These are phyloP conservation scores for Etheostoma nigrum DNA, from an alignment of 2,797 vertebrate species.

Conservation along the genomic window DNA sequence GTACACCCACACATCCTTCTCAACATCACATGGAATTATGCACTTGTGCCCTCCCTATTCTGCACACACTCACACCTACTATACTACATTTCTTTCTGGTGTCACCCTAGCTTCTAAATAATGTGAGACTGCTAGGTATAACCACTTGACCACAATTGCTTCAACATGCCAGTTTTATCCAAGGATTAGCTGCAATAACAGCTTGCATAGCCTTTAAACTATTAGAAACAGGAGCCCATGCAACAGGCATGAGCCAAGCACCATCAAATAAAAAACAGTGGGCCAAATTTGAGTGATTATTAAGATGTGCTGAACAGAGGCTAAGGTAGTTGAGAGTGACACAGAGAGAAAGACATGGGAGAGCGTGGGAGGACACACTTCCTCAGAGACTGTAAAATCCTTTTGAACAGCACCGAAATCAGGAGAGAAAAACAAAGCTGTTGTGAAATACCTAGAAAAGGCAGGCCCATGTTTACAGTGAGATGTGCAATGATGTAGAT, in stretches of 20 bases:
- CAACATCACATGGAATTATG: slow-evolving; percentile 64
- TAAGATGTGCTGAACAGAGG: slow-evolving; percentile 56
- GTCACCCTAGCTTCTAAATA: slow-evolving; percentile 41
- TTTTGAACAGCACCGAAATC: slow-evolving; percentile 73
- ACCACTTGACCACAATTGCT: slow-evolving; percentile 50
- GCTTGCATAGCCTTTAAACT: slow-evolving; percentile 43
- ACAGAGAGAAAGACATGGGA: slow-evolving; percentile 67
- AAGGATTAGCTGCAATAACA: slow-evolving; percentile 43
- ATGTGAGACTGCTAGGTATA: slow-evolving; percentile 32
- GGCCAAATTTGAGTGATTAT: slow-evolving; percentile 47
- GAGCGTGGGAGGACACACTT: slow-evolving; percentile 84
- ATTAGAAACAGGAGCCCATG: slow-evolving; percentile 32
- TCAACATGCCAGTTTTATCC: slow-evolving; percentile 50
- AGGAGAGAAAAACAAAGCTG: slow-evolving; percentile 58
- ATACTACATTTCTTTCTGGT: slow-evolving; percentile 38
- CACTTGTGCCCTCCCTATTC: slow-evolving; percentile 48
- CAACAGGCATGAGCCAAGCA: slow-evolving; percentile 31
- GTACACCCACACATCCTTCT: slow-evolving; percentile 68
- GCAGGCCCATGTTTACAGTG: slow-evolving; percentile 65
- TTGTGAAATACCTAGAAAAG: slow-evolving; percentile 82
- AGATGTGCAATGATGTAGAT: slow-evolving; percentile 55
- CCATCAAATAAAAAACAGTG: slow-evolving; percentile 22
- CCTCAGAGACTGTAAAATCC: slow-evolving; percentile 83
- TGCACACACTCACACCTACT: slow-evolving; percentile 56
- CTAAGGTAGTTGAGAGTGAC: slow-evolving; percentile 65